Percentiles rank a stretch among this genome's conserved stretches.
phyloP scores from a whole-genome alignment of 2,797 vertebrate genomes.

The Sebastes dallii region DNA sequence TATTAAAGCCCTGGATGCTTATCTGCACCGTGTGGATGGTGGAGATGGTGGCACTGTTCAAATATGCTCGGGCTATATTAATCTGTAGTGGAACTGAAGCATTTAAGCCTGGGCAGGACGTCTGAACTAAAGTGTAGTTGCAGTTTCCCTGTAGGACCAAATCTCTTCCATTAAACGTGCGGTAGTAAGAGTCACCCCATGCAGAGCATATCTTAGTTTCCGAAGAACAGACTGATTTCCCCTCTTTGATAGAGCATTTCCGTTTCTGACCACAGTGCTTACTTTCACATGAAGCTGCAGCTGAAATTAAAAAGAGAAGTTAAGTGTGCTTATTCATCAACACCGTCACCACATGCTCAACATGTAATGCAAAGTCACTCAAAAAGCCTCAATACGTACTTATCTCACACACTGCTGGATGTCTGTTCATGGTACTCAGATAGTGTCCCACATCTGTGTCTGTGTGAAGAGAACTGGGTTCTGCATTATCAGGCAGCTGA shows the following conservation, averaged over 20 bases:
- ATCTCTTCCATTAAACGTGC: slow-evolving; percentile 36
- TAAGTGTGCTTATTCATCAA: neutral
- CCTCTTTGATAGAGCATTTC: slow-evolving; percentile 21
- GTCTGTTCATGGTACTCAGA: slow-evolving; percentile 26
- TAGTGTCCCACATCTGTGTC: slow-evolving; percentile 8
- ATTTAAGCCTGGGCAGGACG: slow-evolving; percentile 25
- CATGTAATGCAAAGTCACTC: neutral
- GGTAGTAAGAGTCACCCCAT: slow-evolving; percentile 34
- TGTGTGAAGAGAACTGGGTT: neutral
- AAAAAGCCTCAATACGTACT: neutral
- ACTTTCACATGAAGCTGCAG: slow-evolving; percentile 19
- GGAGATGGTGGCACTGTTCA: slow-evolving; percentile 19
- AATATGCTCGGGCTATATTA: slow-evolving; percentile 34
- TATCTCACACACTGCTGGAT: slow-evolving; percentile 24
- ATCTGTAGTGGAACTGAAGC: slow-evolving; percentile 30
- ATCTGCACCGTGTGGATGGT: slow-evolving; percentile 31
- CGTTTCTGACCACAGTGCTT: slow-evolving; percentile 19
- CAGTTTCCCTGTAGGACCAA: slow-evolving; percentile 34
- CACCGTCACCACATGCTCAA: neutral
- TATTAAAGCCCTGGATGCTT: slow-evolving; percentile 28
- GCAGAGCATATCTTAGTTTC: slow-evolving; percentile 35
- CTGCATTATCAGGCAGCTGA: neutral
- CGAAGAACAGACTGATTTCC: slow-evolving; percentile 19
- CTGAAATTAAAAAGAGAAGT: neutral
- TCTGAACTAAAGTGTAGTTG: slow-evolving; percentile 46